Conservation (phyloP, 2,797 vertebrate species). For the Pogoniulus pusillus region DNA sequence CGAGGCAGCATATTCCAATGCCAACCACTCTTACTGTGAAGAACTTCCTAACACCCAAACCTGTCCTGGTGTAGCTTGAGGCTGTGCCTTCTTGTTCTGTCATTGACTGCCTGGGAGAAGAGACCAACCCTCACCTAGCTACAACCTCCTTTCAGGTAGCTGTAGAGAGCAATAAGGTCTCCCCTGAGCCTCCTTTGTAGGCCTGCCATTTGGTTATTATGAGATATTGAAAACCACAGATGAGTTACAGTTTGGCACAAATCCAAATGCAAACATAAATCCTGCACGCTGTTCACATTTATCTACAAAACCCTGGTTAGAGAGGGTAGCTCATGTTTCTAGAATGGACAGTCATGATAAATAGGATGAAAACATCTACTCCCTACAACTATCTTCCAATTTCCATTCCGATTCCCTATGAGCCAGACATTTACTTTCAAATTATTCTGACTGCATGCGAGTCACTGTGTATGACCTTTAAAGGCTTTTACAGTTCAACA, state of each 20-base stretch:
- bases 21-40: too few species aligned
- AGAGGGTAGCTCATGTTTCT: background rate
- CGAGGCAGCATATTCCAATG: too few species aligned
- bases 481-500: background rate
- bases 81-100: too few species aligned
- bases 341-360: background rate
- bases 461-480: slow-evolving; percentile 12
- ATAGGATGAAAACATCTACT: background rate
- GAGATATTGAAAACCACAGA: background rate
- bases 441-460: background rate
- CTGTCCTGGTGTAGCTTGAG: too few species aligned
- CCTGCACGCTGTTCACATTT: background rate
- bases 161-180: too few species aligned
- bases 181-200: too few species aligned
- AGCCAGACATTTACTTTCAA: slow-evolving; percentile 47
- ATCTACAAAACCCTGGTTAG: background rate
- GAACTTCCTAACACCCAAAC: too few species aligned
- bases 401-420: slow-evolving; percentile 1
- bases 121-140: too few species aligned
- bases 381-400: background rate
- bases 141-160: too few species aligned
- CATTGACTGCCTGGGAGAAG: too few species aligned
- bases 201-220: background rate
- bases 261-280: background rate
- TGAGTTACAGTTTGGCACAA: background rate